Base-by-base conservation (phyloP, 2,888 invertebrate genomes). In the Acanthacorydalis orientalis region DNA sequence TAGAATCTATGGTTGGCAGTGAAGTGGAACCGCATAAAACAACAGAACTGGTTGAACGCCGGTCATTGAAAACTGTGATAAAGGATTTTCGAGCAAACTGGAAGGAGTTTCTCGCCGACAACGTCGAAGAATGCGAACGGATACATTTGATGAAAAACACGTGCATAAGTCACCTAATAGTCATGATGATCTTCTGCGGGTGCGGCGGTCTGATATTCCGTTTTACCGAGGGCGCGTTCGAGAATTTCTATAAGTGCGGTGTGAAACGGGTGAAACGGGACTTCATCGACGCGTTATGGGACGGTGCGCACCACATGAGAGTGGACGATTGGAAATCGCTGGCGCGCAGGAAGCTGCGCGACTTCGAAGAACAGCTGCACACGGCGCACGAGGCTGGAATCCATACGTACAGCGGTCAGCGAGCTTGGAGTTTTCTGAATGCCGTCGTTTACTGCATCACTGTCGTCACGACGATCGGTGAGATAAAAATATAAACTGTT, bases 321-420 rank as follows among this genome's bases (percentile, higher is more conserved):
- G 89, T 89, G 62, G 89, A 90, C 44, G 89, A 90, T 59, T 90
- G 90, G 90, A 89, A 89, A 59, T 82, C 83, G 10, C 72, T 84
- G 68, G 90, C 90, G 0, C 72, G 90, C 48, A 77, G 76, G 54
- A 82, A 83, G 60, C 64, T 93, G 47, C 77, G 80, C 60, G 81
- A 80, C 52, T 92, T 92, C 60, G 93, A 93, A 63, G 80, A 85
- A 52, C 87, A 89, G 59, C 67, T 93, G 33, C 84, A 88, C 57
- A 74, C 74, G 1, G 86, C 90, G 0, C 85, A 85, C 57, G 87
- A 88, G 60, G 80, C 86, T 16, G 90, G 89, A 0, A 76, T 90
- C 50, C 83, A 80, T 23, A 78, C 83, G 0, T 87, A 86, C 60
- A 86, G 88, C 52, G 89, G 88, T 2, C 82, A 83, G 60, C 78